Evolutionary conservation across 2,797 vertebrate genomes (phyloP).

Genomic region (Emydoidea blandingii): DNA sequence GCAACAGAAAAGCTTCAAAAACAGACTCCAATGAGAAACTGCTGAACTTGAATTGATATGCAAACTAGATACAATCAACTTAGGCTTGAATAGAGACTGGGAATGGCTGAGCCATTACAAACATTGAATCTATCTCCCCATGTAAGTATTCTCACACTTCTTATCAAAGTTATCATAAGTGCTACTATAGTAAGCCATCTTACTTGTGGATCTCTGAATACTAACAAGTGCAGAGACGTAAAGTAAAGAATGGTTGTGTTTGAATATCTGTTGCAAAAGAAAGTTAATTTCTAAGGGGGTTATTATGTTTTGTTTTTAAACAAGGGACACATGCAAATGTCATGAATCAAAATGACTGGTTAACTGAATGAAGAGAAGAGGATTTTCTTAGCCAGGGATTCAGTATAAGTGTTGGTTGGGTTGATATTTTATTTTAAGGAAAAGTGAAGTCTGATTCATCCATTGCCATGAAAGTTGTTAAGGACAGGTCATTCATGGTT

Average conservation of each 20-base stretch:
- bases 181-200: fast-evolving
- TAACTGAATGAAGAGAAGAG: neutral
- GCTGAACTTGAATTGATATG: no score
- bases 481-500: neutral
- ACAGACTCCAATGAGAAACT: no score
- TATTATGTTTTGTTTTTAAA: neutral
- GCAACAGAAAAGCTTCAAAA: no score
- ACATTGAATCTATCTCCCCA: no score
- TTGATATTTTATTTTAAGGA: neutral
- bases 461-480: neutral
- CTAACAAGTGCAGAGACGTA: neutral
- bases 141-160: no score
- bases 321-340: fast-evolving
- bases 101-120: no score
- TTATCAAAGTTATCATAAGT: no score
- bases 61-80: no score
- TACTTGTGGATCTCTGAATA: neutral
- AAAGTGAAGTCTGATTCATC: neutral
- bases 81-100: no score
- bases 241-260: neutral
- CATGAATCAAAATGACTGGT: neutral
- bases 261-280: neutral
- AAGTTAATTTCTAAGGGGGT: neutral
- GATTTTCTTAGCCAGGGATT: neutral
- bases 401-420: neutral